Conservation (phyloP, 2,888 invertebrate species). For the Brassicogethes aeneus region DNA sequence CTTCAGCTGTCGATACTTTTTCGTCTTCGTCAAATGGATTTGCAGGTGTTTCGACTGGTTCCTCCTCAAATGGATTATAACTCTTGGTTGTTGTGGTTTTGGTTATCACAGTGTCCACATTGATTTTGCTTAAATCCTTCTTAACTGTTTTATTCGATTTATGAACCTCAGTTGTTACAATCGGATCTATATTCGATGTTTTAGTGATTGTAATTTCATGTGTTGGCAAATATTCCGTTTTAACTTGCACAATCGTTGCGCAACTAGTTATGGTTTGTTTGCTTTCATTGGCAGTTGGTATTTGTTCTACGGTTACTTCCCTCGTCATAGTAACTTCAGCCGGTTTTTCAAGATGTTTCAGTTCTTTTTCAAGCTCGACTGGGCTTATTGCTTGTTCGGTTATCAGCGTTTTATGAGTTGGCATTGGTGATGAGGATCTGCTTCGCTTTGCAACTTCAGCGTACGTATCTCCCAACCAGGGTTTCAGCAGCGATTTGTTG, state of each 20-base stretch:
- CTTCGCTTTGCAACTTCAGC: neutral
- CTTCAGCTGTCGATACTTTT: neutral
- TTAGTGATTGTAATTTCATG: too few species aligned
- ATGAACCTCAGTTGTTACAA: too few species aligned
- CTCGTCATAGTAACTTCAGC: neutral
- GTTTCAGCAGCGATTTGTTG: neutral
- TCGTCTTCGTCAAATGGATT: neutral
- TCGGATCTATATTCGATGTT: too few species aligned
- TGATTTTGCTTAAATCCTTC: too few species aligned
- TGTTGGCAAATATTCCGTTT: neutral
- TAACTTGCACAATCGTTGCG: neutral
- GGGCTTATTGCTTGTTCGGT: neutral
- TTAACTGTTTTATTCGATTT: too few species aligned
- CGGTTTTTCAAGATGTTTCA: neutral
- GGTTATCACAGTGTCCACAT: neutral
- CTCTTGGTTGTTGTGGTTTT: neutral
- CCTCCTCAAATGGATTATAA: too few species aligned
- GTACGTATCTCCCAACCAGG: neutral
- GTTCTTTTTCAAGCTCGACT: neutral
- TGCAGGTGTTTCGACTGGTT: too few species aligned
- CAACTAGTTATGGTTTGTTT: neutral
- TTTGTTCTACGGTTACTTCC: neutral
- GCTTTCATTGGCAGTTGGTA: neutral
- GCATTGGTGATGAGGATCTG: conserved; percentile 1
- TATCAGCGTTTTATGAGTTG: conserved; percentile 3